Evolutionary conservation across 1,140 invertebrate species (phyloP).

Genomic region (Cotesia vestalis): DNA sequence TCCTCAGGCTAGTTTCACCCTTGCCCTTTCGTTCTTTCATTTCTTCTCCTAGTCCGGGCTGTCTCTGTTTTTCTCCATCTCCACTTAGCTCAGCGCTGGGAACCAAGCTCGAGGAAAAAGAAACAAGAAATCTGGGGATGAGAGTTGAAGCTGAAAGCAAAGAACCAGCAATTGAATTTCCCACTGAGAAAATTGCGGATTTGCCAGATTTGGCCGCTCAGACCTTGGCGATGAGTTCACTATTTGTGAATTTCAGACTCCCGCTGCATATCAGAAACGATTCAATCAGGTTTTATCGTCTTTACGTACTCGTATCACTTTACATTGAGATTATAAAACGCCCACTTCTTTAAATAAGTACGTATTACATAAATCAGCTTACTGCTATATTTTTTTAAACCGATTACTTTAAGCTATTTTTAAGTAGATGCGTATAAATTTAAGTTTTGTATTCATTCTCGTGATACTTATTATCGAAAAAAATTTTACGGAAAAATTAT

Average conservation of each 20-base stretch:
- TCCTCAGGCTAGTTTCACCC: neutral
- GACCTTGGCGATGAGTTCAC: slow-evolving; percentile 6
- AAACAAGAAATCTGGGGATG: neutral
- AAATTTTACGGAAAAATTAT: too few relatives aligned
- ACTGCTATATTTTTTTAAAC: too few relatives aligned
- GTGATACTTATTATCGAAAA: too few relatives aligned
- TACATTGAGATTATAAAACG: neutral
- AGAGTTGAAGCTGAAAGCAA: slow-evolving; percentile 22
- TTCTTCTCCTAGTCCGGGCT: neutral
- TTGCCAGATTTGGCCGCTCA: slow-evolving; percentile 22
- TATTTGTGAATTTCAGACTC: neutral
- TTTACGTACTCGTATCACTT: slow-evolving; percentile 14
- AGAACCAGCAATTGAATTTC: slow-evolving; percentile 36
- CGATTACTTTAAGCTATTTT: too few relatives aligned
- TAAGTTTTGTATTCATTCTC: too few relatives aligned
- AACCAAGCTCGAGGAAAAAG: neutral
- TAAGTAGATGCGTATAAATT: too few relatives aligned
- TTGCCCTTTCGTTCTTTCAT: slow-evolving; percentile 1
- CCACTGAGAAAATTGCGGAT: slow-evolving; percentile 32
- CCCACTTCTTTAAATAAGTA: too few relatives aligned
- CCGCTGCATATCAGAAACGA: neutral
- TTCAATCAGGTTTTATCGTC: neutral
- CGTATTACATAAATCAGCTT: too few relatives aligned
- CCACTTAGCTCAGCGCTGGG: neutral
- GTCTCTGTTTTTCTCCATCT: neutral